Conservation (phyloP, 2,888 invertebrate genomes). For the Synanthedon vespiformis region DNA sequence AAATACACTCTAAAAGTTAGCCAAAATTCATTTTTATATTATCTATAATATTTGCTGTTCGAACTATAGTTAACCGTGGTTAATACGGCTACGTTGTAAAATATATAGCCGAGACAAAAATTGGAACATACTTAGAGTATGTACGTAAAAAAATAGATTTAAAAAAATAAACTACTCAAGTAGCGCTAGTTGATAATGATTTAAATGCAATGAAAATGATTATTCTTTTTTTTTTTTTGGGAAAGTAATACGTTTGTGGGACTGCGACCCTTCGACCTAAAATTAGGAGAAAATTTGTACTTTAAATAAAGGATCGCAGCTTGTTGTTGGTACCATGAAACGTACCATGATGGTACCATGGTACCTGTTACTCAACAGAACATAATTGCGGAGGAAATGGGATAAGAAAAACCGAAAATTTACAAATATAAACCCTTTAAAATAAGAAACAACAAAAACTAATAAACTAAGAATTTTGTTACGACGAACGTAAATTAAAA, state of each 20-base stretch:
- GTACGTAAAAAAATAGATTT: neutral
- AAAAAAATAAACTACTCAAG: neutral
- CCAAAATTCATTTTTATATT: conserved; percentile 55
- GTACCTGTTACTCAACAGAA: neutral
- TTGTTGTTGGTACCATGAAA: neutral
- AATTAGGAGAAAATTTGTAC: conserved; percentile 60
- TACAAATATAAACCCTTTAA: conserved; percentile 59
- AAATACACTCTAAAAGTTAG: conserved; percentile 22
- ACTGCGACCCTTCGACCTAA: conserved; percentile 47
- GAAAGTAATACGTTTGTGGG: neutral
- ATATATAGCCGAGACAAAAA: neutral
- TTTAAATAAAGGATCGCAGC: conserved; percentile 44
- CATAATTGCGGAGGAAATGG: conserved; percentile 26
- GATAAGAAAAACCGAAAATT: conserved; percentile 48
- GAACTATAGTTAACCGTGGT: neutral
- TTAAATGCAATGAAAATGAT: neutral
- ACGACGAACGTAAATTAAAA: conserved; percentile 15
- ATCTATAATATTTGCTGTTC: conserved; percentile 15
- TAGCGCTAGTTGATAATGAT: neutral
- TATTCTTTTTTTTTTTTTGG: neutral
- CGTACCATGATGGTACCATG: neutral
- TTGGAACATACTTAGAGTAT: no score
- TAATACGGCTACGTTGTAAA: neutral
- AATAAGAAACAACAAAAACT: conserved; percentile 65
- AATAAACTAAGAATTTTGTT: conserved; percentile 37